Evolutionary conservation across 2,113 vertebrate species (phyloP).

Genomic region (Zosterops lateralis): DNA sequence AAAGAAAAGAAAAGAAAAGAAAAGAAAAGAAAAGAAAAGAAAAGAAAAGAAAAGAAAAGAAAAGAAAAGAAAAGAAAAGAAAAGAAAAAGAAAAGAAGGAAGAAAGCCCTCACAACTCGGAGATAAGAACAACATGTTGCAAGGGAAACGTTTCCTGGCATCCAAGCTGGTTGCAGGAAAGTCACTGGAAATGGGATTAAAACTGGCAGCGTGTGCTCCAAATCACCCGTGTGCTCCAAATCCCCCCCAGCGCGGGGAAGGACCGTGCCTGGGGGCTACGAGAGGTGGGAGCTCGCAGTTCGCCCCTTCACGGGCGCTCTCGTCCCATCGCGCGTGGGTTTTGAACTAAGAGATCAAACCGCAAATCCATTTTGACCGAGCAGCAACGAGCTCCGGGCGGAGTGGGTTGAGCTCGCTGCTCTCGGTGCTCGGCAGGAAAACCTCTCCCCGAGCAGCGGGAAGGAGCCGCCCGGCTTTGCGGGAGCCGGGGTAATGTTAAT

Average conservation of each 20-base stretch:
- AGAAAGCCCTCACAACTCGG: fast-evolving
- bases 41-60: no score
- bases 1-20: neutral
- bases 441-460: neutral
- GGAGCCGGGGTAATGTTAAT: neutral
- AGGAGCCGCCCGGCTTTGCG: fast-evolving
- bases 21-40: no score
- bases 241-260: fast-evolving
- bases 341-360: neutral
- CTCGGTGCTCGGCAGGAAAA: neutral
- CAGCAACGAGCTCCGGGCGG: neutral
- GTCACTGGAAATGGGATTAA: neutral
- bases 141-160: neutral
- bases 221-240: neutral
- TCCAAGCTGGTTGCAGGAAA: neutral
- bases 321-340: neutral
- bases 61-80: fast-evolving
- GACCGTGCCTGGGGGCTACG: neutral
- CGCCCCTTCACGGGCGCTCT: neutral
- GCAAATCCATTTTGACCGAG: neutral
- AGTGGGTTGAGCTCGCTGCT: neutral
- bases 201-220: neutral
- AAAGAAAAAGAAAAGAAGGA: no score
- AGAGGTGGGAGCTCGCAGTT: neutral
- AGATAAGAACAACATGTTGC: neutral